phyloP scores from a whole-genome alignment of 2,797 vertebrate genomes.

The Streptopelia turtur region DNA sequence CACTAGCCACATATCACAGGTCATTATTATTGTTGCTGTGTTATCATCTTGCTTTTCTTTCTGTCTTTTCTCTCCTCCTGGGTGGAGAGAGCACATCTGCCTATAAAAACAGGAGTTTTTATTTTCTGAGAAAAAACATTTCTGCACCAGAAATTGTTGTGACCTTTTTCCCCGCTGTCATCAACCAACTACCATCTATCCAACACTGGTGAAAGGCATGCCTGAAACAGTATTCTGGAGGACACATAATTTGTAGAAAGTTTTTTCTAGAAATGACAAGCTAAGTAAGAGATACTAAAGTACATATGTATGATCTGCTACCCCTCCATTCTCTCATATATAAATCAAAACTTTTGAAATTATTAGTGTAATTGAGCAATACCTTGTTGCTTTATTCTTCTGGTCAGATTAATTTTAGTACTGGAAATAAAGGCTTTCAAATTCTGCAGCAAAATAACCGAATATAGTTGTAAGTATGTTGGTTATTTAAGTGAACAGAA shows the following conservation, averaged over 20 bases:
- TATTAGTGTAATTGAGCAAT: not conserved
- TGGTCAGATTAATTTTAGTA: not conserved
- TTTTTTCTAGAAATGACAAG: not conserved
- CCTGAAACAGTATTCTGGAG: not conserved
- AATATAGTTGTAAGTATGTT: not conserved
- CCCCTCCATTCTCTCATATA: not conserved
- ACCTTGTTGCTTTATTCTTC: not conserved
- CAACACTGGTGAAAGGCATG: not conserved
- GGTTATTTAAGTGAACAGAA: not conserved
- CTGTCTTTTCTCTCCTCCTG: not conserved
- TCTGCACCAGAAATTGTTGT: not conserved
- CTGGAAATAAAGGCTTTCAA: not conserved
- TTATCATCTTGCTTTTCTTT: not conserved
- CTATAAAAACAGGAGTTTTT: not conserved
- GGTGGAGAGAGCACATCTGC: not conserved
- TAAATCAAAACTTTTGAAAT: not conserved
- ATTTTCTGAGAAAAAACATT: not conserved
- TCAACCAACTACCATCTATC: not conserved
- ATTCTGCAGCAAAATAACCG: not conserved
- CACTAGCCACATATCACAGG: not conserved
- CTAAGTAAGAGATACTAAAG: not conserved
- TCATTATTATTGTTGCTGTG: slow-evolving; percentile 33
- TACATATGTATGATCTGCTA: not conserved
- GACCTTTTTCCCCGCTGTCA: not conserved
- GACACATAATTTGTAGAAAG: not conserved